Evolutionary conservation across 2,113 vertebrate species (phyloP).

Genomic region (Bujurquina vittata): DNA sequence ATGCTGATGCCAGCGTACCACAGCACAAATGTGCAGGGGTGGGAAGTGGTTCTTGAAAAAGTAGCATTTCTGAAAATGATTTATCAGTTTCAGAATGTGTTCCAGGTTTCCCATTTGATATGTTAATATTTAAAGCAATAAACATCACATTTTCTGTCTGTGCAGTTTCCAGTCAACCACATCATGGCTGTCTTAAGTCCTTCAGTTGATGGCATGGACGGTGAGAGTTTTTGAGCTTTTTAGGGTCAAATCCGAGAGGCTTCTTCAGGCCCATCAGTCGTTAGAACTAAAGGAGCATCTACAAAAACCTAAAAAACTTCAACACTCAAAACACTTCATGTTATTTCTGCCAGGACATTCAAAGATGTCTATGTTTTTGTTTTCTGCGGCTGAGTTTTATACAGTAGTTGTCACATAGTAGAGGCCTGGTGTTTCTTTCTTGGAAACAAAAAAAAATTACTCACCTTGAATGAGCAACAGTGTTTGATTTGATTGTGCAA

Average conservation of each 20-base stretch:
- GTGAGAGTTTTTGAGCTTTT: too few species aligned
- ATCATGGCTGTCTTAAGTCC: background rate
- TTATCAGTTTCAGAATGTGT: constrained; percentile 15
- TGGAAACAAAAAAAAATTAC: constrained; percentile 24
- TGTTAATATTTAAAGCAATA: constrained; percentile 29
- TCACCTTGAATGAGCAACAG: constrained; percentile 15
- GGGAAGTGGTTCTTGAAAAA: constrained; percentile 25
- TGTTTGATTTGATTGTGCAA: constrained; percentile 44
- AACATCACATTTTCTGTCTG: background rate
- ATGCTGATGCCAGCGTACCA: constrained; percentile 43
- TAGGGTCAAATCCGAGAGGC: background rate
- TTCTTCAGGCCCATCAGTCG: background rate
- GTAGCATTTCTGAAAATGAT: constrained; percentile 10
- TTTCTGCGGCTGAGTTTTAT: constrained; percentile 7
- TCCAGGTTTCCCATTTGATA: background rate
- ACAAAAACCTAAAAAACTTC: background rate
- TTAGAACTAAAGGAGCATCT: background rate
- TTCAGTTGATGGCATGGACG: background rate
- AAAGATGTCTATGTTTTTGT: constrained; percentile 17
- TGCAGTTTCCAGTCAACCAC: background rate
- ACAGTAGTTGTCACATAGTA: constrained; percentile 7
- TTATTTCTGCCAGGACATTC: constrained; percentile 30
- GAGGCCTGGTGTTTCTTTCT: constrained; percentile 9
- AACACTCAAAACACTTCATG: background rate
- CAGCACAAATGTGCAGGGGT: constrained; percentile 14